These are phyloP conservation scores for Lerema accius DNA, from an alignment of 1,140 invertebrate species.

Conservation along the genomic window DNA sequence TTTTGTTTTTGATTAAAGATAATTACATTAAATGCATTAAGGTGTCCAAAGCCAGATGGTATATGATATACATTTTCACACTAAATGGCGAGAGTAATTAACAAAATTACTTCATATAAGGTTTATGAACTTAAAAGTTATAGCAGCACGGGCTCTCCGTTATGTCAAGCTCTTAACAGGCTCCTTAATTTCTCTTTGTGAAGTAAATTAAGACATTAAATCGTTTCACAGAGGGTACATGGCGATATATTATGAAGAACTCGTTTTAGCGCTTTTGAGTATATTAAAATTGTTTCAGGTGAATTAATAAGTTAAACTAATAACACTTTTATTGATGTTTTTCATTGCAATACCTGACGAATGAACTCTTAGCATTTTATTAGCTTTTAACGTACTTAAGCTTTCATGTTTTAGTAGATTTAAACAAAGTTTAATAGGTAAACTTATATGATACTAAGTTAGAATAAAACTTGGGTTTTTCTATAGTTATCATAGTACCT, in stretches of 20 bases:
- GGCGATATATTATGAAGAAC: slow-evolving; percentile 34
- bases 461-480: too few species aligned
- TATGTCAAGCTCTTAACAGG: slow-evolving; percentile 77
- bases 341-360: too few species aligned
- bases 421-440: too few species aligned
- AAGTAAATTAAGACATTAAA: slow-evolving; percentile 79
- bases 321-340: too few species aligned
- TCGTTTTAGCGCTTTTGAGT: slow-evolving; percentile 15
- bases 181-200: slow-evolving; percentile 78
- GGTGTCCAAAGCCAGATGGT: neutral
- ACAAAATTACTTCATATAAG: slow-evolving; percentile 69
- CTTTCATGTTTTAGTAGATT: too few species aligned
- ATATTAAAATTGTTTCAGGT: neutral
- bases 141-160: slow-evolving; percentile 73
- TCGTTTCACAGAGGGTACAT: slow-evolving; percentile 52
- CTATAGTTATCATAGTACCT: too few species aligned
- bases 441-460: too few species aligned
- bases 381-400: too few species aligned
- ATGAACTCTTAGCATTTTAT: too few species aligned
- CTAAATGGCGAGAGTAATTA: slow-evolving; percentile 66
- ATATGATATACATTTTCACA: slow-evolving; percentile 47
- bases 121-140: slow-evolving; percentile 74
- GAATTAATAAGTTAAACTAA: neutral
- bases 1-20: neutral
- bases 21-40: slow-evolving; percentile 1